A percentile compares a stretch with the other conserved stretches of the same genome.
Evolutionary conservation across 1,140 invertebrate genomes (phyloP).

Genomic region (Lasioglossum baleicum): DNA sequence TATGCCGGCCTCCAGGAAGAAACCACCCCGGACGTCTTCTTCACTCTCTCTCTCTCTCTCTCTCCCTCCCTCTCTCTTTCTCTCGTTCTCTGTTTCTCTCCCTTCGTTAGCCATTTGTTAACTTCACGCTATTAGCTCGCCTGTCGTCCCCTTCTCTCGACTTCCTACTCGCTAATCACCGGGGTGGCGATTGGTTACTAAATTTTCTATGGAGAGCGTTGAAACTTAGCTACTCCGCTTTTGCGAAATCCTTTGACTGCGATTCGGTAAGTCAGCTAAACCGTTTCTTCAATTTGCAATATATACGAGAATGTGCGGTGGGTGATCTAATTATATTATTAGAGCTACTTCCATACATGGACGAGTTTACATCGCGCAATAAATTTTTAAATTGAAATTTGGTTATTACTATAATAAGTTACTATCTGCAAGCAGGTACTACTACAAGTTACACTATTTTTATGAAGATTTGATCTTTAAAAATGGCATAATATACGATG

Average conservation of each 20-base stretch:
- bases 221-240: not conserved
- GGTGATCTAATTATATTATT: too few relatives aligned
- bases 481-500: too few relatives aligned
- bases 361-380: too few relatives aligned
- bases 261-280: too few relatives aligned
- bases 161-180: not conserved
- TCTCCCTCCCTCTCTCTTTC: not conserved
- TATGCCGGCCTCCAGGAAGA: slow-evolving; percentile 29
- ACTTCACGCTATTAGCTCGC: not conserved
- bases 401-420: too few relatives aligned
- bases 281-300: too few relatives aligned
- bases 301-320: too few relatives aligned
- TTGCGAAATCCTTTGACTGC: not conserved
- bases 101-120: not conserved
- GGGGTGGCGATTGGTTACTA: not conserved
- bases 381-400: too few relatives aligned
- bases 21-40: slow-evolving; percentile 20
- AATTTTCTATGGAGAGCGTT: not conserved
- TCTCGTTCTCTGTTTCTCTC: not conserved
- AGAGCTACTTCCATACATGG: too few relatives aligned
- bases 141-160: not conserved
- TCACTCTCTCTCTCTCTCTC: slow-evolving; percentile 9
- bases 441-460: too few relatives aligned
- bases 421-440: too few relatives aligned
- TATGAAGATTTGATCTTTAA: too few relatives aligned